Evolutionary conservation across 2,797 vertebrate genomes (phyloP).

Genomic region (Melanotaenia boesemani): DNA sequence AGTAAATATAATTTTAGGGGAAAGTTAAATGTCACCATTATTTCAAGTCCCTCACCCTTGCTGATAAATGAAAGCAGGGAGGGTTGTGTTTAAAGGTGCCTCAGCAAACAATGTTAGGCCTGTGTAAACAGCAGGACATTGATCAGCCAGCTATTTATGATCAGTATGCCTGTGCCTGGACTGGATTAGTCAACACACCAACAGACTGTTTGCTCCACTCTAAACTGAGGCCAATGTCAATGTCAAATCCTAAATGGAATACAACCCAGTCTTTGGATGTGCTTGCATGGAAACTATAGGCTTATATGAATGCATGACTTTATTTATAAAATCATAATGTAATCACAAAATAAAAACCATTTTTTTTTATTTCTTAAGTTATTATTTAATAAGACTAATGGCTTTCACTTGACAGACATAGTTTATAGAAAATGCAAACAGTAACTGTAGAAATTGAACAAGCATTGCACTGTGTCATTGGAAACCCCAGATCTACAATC

Average conservation of each 20-base stretch:
- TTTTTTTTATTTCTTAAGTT: background rate
- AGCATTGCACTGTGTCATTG: conserved; percentile 48
- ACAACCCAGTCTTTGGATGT: conserved; percentile 26
- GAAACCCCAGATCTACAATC: conserved; percentile 45
- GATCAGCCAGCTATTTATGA: conserved; percentile 80
- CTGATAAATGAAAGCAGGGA: conserved; percentile 57
- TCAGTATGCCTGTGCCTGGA: conserved; percentile 75
- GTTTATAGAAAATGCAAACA: background rate
- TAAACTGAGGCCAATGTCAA: conserved; percentile 75
- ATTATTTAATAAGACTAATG: background rate
- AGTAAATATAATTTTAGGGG: conserved; percentile 38
- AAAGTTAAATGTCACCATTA: conserved; percentile 44
- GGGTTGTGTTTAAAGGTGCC: conserved; percentile 76
- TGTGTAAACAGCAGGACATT: conserved; percentile 80
- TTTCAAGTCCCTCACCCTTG: conserved; percentile 10
- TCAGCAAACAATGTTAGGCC: conserved; percentile 83
- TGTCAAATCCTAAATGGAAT: conserved; percentile 73
- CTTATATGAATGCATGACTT: background rate
- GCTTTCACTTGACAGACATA: background rate
- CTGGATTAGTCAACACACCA: conserved; percentile 82
- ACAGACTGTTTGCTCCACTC: conserved; percentile 74
- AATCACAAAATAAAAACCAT: background rate
- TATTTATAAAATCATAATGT: background rate
- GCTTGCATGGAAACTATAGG: background rate
- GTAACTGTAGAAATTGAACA: conserved; percentile 15